Evolutionary conservation across 2,888 invertebrate genomes (phyloP).

Genomic region (Cataglyphis rosenhaueri): DNA sequence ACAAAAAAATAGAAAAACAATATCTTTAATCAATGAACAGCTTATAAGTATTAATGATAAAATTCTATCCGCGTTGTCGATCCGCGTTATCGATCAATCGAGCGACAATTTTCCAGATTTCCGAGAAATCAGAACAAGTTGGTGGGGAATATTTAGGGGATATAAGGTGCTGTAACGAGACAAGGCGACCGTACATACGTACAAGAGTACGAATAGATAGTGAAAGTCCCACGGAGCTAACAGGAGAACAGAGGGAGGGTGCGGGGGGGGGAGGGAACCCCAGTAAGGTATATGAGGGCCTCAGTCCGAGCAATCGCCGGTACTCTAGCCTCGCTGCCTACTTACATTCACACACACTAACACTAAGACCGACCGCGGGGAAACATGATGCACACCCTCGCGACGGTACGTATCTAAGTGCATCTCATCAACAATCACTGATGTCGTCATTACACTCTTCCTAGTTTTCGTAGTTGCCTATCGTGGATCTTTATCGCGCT

Average conservation of each 20-base stretch:
- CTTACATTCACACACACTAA: conserved; percentile 79
- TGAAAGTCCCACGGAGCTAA: conserved; percentile 82
- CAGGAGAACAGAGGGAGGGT: conserved; percentile 71
- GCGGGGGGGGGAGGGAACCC: conserved; percentile 70
- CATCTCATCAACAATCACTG: conserved; percentile 55
- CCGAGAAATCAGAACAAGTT: conserved; percentile 59
- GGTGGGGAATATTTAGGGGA: conserved; percentile 76
- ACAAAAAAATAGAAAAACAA: background rate
- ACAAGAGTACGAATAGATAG: conserved; percentile 82
- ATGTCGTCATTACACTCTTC: conserved; percentile 28
- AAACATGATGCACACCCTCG: conserved; percentile 81
- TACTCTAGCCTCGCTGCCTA: conserved; percentile 84
- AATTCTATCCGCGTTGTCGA: background rate
- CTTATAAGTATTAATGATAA: background rate
- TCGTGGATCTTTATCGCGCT: background rate
- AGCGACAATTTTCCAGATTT: conserved; percentile 66
- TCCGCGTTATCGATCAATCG: background rate
- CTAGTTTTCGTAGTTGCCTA: background rate
- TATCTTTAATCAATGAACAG: background rate
- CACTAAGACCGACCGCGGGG: conserved; percentile 69
- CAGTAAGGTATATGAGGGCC: conserved; percentile 85
- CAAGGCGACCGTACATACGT: conserved; percentile 77
- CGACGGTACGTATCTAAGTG: conserved; percentile 82
- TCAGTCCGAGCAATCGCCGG: conserved; percentile 82
- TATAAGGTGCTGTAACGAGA: conserved; percentile 81